phyloP scores from a whole-genome alignment of 1,140 invertebrate species.

The Mercenaria mercenaria region DNA sequence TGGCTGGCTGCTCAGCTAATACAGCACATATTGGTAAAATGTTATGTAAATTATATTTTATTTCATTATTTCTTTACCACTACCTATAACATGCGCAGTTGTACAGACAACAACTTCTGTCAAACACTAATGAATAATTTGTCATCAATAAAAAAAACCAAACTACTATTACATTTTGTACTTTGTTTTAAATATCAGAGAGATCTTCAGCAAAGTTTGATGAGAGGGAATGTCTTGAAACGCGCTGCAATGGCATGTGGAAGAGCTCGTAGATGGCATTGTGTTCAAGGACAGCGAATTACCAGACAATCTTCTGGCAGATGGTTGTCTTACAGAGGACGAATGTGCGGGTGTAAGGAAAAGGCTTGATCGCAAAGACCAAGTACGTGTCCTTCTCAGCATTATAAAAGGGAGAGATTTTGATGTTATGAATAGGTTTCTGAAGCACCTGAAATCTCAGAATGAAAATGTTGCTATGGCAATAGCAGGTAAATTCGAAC shows the following conservation, averaged over 20 bases:
- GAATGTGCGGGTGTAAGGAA: not conserved
- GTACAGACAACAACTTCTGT: no score
- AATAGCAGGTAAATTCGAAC: not conserved
- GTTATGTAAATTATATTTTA: no score
- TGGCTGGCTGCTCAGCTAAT: no score
- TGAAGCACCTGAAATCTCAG: not conserved
- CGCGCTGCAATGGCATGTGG: not conserved
- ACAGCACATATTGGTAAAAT: no score
- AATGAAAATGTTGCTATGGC: not conserved
- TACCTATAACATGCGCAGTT: no score
- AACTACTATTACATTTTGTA: no score
- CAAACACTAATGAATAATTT: no score
- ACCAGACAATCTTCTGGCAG: not conserved
- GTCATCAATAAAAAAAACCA: no score
- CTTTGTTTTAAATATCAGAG: no score
- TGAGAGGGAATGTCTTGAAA: slow-evolving; percentile 23
- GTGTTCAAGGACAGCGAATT: slow-evolving; percentile 3
- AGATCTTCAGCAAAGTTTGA: not conserved
- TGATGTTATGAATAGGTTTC: not conserved
- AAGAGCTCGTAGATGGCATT: not conserved
- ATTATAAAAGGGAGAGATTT: slow-evolving; percentile 16
- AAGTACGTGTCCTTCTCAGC: not conserved
- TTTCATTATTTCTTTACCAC: no score
- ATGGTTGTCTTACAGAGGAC: not conserved
- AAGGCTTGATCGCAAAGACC: not conserved